These are phyloP conservation scores for Octonoba sinensis DNA, from an alignment of 2,888 invertebrate genomes.

Conservation along the genomic window DNA sequence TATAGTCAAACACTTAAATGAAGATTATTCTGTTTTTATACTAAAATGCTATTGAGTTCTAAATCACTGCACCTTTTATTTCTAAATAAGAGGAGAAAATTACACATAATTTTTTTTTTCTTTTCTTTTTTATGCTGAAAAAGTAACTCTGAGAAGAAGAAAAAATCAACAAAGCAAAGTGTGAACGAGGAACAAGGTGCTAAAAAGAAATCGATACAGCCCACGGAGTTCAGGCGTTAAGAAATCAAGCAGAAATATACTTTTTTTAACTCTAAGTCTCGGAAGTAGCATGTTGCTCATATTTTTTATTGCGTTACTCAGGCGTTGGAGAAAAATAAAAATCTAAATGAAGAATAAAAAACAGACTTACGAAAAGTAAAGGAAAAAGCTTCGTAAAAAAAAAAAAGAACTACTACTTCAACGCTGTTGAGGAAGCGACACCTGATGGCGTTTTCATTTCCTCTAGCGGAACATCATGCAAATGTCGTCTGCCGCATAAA, in stretches of 20 bases:
- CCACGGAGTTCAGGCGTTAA: conserved; percentile 55
- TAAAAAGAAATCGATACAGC: conserved; percentile 54
- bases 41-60: not conserved
- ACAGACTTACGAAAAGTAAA: conserved; percentile 14
- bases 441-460: conserved; percentile 60
- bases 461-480: conserved; percentile 57
- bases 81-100: too few relatives aligned
- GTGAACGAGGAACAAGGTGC: conserved; percentile 50
- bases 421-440: conserved; percentile 42
- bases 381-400: conserved; percentile 14
- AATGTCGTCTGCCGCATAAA: conserved; percentile 59
- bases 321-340: conserved; percentile 6
- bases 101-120: not conserved
- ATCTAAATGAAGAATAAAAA: conserved; percentile 20
- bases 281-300: conserved; percentile 55
- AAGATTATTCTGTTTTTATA: too few relatives aligned
- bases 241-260: conserved; percentile 55
- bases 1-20: too few relatives aligned
- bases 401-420: conserved; percentile 33
- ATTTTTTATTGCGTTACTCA: conserved; percentile 30
- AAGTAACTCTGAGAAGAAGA: not conserved
- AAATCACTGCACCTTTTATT: not conserved
- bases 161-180: conserved; percentile 43
- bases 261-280: conserved; percentile 16
- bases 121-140: not conserved